Evolutionary conservation across 2,888 invertebrate species (phyloP), one percentile per base, ranked within the genome.

Genomic region (Eilema depressum): DNA sequence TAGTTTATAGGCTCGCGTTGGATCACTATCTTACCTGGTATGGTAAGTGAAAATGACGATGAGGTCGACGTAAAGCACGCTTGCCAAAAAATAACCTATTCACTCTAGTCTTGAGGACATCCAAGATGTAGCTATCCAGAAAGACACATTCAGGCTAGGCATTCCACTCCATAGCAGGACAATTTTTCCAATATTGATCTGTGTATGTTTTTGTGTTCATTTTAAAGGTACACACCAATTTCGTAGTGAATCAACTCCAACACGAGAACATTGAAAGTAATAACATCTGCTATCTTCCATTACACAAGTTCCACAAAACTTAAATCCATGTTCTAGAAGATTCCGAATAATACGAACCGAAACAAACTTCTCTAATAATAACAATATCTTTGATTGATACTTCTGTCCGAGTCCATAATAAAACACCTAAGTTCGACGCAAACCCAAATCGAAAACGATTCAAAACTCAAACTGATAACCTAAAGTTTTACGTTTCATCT

Each of bases 401-500:
- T 76, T 77, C 76, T 74, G 56, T 68, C 74, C 8, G 70, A 76
- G 68, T 83, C 73, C 70, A 75, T 83, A 82, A 75, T 76, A 80
- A 79, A 74, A 83, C 82, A 81, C 80, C 75, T 79, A 79, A 81
- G 76, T 83, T 79, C 30, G 70, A 77, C 74, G 74, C 68, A 69
- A 77, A 75, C 78, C 67, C 80, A 70, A 74, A 76, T 80, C 77
- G 74, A 73, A 82, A 79, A 77, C 72, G 76, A 79, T 78, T 79
- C 74, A 75, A 78, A 81, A 79, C 76, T 77, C 79, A 77, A 79
- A 81, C 69, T 75, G 75, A 77, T 79, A 83, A 81, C 83, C 69
- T 69, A 65, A 82, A 83, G 73, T 83, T 81, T 83, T 81, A 82
- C 78, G 78, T 83, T 83, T 82, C 79, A 79, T 77, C 73, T 70